Conservation (phyloP, 2,113 vertebrate genomes). For the Ctenodactylus gundi region DNA sequence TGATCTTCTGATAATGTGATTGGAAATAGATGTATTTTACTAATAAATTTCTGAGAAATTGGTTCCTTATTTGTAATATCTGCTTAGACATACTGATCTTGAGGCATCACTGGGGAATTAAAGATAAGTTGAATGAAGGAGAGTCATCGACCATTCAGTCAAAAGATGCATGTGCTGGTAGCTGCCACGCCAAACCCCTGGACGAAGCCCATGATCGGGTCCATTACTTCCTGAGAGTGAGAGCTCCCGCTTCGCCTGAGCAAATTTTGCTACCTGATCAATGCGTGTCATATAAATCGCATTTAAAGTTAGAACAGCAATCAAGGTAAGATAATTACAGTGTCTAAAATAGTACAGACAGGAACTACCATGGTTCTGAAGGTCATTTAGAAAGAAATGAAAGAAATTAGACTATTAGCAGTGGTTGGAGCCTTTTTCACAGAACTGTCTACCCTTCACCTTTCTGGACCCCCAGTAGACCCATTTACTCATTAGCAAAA, state of each 20-base stretch:
- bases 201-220: not conserved
- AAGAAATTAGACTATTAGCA: not conserved
- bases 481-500: not conserved
- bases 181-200: not conserved
- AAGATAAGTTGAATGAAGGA: not conserved
- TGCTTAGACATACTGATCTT: not conserved
- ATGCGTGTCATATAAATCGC: not conserved
- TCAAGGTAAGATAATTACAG: not conserved
- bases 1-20: not conserved
- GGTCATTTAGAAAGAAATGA: not conserved
- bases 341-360: not conserved
- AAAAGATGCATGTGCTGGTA: not conserved
- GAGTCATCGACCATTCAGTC: not conserved
- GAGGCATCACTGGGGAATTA: not conserved
- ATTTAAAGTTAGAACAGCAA: constrained; percentile 16
- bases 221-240: not conserved
- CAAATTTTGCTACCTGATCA: not conserved
- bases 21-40: not conserved
- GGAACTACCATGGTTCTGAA: not conserved
- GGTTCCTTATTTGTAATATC: not conserved
- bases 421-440: not conserved
- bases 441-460: not conserved
- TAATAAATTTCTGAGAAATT: not conserved
- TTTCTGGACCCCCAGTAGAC: not conserved
- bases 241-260: not conserved